phyloP scores from a whole-genome alignment of 1,140 invertebrate species.

The Drosophila quadrilineata region DNA sequence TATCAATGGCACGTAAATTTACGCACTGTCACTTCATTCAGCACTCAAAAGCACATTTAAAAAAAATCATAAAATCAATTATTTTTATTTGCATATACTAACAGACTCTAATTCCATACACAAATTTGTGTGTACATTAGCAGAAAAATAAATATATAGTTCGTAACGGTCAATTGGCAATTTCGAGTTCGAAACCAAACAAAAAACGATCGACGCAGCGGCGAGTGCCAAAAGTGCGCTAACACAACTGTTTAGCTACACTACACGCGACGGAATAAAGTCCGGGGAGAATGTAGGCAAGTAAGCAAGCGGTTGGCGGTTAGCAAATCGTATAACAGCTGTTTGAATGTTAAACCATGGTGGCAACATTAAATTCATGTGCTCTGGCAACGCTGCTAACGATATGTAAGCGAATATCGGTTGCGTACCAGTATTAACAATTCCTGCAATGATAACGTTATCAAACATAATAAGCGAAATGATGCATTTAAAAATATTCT shows the following conservation, averaged over 20 bases:
- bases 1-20: slow-evolving; percentile 7
- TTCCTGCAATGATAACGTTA: too few species aligned
- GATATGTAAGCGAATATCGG: too few species aligned
- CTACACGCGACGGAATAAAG: slow-evolving; percentile 29
- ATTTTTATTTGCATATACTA: slow-evolving; percentile 12
- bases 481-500: too few species aligned
- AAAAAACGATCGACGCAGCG: slow-evolving; percentile 2
- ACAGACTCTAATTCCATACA: too few species aligned
- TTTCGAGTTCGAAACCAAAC: not conserved
- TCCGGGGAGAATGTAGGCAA: not conserved
- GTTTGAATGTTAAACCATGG: too few species aligned
- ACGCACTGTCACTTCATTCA: not conserved
- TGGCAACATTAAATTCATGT: too few species aligned
- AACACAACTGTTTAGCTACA: slow-evolving; percentile 31
- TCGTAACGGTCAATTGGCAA: slow-evolving; percentile 24
- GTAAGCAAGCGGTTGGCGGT: too few species aligned
- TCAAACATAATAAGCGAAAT: too few species aligned
- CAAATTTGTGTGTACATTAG: slow-evolving; percentile 12
- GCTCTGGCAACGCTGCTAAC: too few species aligned
- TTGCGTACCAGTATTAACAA: too few species aligned
- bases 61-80: slow-evolving; percentile 12
- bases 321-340: too few species aligned
- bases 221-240: slow-evolving; percentile 8
- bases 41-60: not conserved
- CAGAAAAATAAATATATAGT: slow-evolving; percentile 1